Evolutionary conservation across 2,888 invertebrate species (phyloP).

Genomic region (Tetanocera ferruginea): DNA sequence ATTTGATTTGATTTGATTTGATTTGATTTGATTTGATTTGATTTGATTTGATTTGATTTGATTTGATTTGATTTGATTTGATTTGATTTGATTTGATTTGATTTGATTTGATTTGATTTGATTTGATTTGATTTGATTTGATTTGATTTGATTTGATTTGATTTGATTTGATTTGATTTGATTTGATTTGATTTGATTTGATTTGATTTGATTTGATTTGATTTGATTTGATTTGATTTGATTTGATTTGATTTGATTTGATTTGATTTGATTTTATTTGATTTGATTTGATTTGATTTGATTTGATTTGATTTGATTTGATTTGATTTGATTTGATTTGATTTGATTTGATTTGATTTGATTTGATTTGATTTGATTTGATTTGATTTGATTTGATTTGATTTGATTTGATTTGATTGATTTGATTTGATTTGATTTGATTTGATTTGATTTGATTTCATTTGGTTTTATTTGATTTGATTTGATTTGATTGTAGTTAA

Average conservation of each 20-base stretch:
- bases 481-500: no score
- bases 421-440: neutral
- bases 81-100: neutral
- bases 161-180: neutral
- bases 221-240: neutral
- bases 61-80: neutral
- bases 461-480: no score
- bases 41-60: neutral
- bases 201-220: neutral
- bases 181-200: neutral
- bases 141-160: neutral
- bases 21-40: neutral
- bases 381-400: neutral
- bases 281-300: neutral
- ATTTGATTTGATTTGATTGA: neutral
- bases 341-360: neutral
- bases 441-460: no score
- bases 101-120: neutral
- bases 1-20: neutral
- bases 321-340: neutral
- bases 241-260: neutral
- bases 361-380: neutral
- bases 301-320: neutral
- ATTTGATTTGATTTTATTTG: no score
- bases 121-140: neutral